A percentile compares a stretch with the other conserved stretches of the same genome.
These are phyloP conservation scores for Caenorhabditis sp. DNA, from an alignment of 2,888 invertebrate genomes.

Conservation along the genomic window DNA sequence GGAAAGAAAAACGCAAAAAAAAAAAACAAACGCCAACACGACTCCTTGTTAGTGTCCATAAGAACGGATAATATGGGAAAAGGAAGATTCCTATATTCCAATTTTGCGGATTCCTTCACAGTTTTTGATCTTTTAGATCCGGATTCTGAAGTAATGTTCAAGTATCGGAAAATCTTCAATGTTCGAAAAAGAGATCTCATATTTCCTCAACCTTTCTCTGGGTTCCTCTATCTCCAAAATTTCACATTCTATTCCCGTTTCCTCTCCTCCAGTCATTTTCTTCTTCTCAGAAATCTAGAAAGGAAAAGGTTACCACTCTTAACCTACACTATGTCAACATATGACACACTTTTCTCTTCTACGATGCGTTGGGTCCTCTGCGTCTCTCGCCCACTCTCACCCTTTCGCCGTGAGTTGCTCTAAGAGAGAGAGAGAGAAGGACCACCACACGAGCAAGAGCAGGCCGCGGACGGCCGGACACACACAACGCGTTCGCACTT, in stretches of 20 bases:
- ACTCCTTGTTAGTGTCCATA: conserved; percentile 2
- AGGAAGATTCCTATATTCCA: background rate
- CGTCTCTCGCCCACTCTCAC: background rate
- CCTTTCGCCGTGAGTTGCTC: background rate
- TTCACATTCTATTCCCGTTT: too few relatives aligned
- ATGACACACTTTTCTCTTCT: conserved; percentile 26
- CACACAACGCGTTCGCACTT: conserved; percentile 34
- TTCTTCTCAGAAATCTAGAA: conserved; percentile 1
- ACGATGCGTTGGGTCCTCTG: background rate
- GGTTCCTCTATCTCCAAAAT: too few relatives aligned
- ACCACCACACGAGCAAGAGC: conserved; percentile 12
- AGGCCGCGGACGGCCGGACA: conserved; percentile 9
- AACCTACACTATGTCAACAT: conserved; percentile 33
- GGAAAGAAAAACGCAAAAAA: conserved; percentile 3
- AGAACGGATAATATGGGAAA: background rate
- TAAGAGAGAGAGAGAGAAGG: background rate
- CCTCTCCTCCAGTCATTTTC: conserved; percentile 3
- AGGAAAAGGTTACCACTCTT: conserved; percentile 18
- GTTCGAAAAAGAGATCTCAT: too few relatives aligned
- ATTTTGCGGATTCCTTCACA: background rate
- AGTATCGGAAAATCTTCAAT: too few relatives aligned
- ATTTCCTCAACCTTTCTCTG: too few relatives aligned
- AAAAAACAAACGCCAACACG: background rate
- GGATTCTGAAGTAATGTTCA: too few relatives aligned
- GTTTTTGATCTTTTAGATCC: too few relatives aligned